Evolutionary conservation across 2,888 invertebrate species (phyloP).

Genomic region (Drosophila villosipedis): DNA sequence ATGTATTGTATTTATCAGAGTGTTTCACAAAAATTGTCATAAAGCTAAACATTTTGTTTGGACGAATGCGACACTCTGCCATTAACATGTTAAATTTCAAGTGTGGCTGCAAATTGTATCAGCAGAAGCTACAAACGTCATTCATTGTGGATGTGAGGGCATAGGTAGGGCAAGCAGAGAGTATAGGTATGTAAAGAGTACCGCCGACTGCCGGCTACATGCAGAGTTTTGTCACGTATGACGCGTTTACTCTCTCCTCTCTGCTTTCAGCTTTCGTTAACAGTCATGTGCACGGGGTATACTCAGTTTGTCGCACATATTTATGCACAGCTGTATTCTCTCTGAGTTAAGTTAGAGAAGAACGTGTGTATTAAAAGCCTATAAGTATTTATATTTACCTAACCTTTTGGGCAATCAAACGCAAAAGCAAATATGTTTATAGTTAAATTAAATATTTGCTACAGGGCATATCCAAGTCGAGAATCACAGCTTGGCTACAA

Average conservation of each 20-base stretch:
- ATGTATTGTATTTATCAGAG: background rate
- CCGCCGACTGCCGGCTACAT: conserved; percentile 21
- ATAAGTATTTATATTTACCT: background rate
- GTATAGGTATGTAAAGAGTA: conserved; percentile 3
- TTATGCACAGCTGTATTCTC: background rate
- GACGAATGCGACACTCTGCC: conserved; percentile 14
- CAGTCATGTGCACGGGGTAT: conserved; percentile 7
- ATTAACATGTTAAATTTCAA: conserved; percentile 56
- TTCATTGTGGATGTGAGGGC: background rate
- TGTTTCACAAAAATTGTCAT: conserved; percentile 35
- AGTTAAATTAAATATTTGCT: background rate
- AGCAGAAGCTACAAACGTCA: conserved; percentile 17
- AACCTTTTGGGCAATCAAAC: background rate
- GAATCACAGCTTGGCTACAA: background rate
- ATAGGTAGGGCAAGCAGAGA: background rate
- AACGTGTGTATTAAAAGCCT: background rate
- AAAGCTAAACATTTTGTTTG: conserved; percentile 61
- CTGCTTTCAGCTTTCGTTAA: conserved; percentile 1
- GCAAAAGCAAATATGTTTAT: background rate
- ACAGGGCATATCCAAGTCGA: conserved; percentile 22
- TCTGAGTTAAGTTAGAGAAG: background rate
- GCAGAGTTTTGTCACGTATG: conserved; percentile 31
- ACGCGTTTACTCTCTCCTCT: conserved; percentile 21
- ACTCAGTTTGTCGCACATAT: background rate
- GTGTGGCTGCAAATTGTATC: conserved; percentile 59